These are phyloP conservation scores for Thaumatotibia leucotreta DNA, from an alignment of 1,140 invertebrate species.

Conservation along the genomic window DNA sequence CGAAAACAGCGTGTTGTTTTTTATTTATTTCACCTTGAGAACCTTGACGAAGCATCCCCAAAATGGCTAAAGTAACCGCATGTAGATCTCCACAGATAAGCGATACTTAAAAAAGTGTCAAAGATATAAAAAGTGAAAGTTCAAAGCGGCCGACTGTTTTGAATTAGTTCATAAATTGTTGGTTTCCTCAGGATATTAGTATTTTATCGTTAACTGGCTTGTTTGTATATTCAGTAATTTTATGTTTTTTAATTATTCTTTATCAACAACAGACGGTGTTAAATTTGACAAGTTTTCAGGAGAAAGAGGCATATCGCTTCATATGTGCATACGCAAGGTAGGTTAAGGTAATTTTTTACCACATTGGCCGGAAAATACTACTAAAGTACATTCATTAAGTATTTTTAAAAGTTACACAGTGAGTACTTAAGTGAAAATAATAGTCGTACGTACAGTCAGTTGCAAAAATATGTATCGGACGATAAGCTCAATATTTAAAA, in stretches of 20 bases:
- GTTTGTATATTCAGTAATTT: slow-evolving; percentile 3
- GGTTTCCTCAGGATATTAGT: slow-evolving; percentile 3
- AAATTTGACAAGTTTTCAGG: neutral
- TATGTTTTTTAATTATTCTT: neutral
- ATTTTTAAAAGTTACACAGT: no score
- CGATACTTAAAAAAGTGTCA: neutral
- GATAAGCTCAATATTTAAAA: no score
- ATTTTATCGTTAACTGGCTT: neutral
- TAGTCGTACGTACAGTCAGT: no score
- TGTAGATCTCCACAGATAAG: neutral
- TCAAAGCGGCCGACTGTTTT: neutral
- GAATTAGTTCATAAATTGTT: neutral
- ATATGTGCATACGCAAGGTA: no score
- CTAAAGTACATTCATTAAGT: no score
- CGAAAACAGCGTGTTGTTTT: neutral
- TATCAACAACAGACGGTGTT: neutral
- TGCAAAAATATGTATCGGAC: no score
- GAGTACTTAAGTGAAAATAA: no score
- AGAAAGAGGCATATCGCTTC: no score
- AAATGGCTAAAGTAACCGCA: neutral
- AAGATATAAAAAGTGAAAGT: neutral
- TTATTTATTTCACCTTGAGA: neutral
- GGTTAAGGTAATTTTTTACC: no score
- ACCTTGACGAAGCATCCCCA: neutral
- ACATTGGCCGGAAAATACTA: no score